Percentiles rank a stretch among this genome's conserved stretches.
Evolutionary conservation across 1,140 invertebrate genomes (phyloP).

Genomic region (Drosophila carrolli): DNA sequence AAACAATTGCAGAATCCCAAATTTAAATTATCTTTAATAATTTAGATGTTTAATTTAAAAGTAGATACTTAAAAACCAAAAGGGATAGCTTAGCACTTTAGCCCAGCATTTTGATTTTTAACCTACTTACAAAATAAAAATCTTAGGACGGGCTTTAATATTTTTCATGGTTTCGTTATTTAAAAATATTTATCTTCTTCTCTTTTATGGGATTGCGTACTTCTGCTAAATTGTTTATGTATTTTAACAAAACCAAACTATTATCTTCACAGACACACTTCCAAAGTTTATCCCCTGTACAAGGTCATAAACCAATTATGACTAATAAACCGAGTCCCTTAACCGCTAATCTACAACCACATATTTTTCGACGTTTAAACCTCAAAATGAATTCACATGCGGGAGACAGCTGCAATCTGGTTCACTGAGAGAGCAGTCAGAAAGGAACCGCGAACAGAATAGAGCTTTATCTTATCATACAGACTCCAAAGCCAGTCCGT

Average conservation of each 20-base stretch:
- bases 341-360: constrained; percentile 5
- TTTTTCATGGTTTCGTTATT: too few species aligned
- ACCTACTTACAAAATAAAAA: too few species aligned
- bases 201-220: too few species aligned
- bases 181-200: too few species aligned
- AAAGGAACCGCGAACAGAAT: constrained; percentile 44
- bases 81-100: too few species aligned
- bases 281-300: background rate
- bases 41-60: too few species aligned
- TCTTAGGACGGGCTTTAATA: too few species aligned
- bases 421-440: constrained; percentile 25
- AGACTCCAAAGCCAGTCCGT: constrained; percentile 56
- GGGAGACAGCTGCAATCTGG: constrained; percentile 54
- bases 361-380: constrained; percentile 22
- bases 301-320: constrained; percentile 13
- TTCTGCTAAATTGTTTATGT: too few species aligned
- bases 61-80: too few species aligned
- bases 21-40: too few species aligned
- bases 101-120: too few species aligned
- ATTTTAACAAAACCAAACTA: background rate
- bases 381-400: constrained; percentile 34
- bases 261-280: background rate
- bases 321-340: constrained; percentile 14
- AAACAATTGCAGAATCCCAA: too few species aligned
- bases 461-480: constrained; percentile 72